These are phyloP conservation scores for Dolomedes plantarius DNA, from an alignment of 2,888 invertebrate species.

Conservation along the genomic window DNA sequence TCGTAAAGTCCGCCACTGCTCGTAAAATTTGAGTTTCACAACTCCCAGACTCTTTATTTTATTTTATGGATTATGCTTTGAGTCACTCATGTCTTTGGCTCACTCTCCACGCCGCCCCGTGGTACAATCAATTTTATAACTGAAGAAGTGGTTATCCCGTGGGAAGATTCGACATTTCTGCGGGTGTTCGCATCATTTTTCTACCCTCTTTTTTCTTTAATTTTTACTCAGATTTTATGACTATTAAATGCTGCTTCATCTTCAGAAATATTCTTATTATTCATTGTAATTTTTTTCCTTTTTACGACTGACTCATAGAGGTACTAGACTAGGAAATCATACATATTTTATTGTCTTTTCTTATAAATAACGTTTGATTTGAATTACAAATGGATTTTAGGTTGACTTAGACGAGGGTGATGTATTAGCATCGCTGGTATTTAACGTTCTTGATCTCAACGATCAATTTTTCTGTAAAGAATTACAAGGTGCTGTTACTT, in stretches of 20 bases:
- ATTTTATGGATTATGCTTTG: slow-evolving; percentile 54
- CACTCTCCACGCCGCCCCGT: background rate
- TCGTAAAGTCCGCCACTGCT: slow-evolving; percentile 57
- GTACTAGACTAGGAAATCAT: no score
- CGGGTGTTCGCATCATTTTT: background rate
- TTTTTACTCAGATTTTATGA: slow-evolving; percentile 44
- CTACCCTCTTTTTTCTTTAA: no score
- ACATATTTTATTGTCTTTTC: background rate
- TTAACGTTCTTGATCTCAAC: no score
- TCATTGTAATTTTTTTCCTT: slow-evolving; percentile 51
- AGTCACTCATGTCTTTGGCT: slow-evolving; percentile 25
- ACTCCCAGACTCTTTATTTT: slow-evolving; percentile 33
- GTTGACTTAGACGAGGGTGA: no score
- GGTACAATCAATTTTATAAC: slow-evolving; percentile 60
- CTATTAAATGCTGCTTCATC: slow-evolving; percentile 15
- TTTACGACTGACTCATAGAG: slow-evolving; percentile 34
- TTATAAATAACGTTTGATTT: no score
- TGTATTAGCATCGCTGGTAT: no score
- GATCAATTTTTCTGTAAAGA: no score
- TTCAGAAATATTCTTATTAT: slow-evolving; percentile 13
- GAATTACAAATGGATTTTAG: background rate
- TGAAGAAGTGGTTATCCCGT: background rate
- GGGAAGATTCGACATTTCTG: background rate
- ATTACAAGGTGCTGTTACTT: no score
- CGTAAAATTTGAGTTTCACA: slow-evolving; percentile 69